Base-by-base conservation (phyloP, 2,888 invertebrate species). In the Cynaeus angustus region DNA sequence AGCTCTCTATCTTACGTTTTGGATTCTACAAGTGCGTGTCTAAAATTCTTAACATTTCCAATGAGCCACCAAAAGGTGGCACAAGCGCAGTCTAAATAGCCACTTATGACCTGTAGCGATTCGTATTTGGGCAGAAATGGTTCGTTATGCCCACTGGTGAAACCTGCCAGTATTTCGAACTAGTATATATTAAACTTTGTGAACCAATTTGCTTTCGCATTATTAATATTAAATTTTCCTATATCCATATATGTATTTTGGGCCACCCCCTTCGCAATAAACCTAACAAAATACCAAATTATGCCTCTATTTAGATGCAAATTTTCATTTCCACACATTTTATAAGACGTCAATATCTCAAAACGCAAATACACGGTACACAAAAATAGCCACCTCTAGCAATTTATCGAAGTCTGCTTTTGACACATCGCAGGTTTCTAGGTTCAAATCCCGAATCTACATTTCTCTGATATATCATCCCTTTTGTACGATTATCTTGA, bases 171-270 rank as follows among this genome's bases (percentile, higher is more conserved):
- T 21, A 21, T 21, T 21, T 21, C 21, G 21, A 21, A 21, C 21
- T 21, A 21, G 21, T 3, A 21, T 21, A 21, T 1, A 21, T 21
- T 21, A 21, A 21, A 21, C 21, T 21, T 21, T 21, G 21, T 4
- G 4, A 21, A 37, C 3, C 43, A 7, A 43, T 46, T 46, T 46
- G 6, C n/a, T 1, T 9, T 16, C 3, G n/a, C 8, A 14, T 46
- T 16, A 30, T 52, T 30, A 52, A 52, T 30, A 52, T 46, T 46
- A 16, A 46, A 46, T 46, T 46, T 16, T 16, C 46, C 26, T 14
- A 46, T 16, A 46, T 26, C 7, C 21, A 46, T 26, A 46, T 46
- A 12, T 43, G n/a, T 43, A 21, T 43, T 43, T 26, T 14, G 46
- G n/a, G 46, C 26, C 26, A 8, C 21, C 21, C 46, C 16, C 41